Percentiles rank a stretch among this genome's conserved stretches.
Conservation (phyloP, 2,888 invertebrate species). For the Brachypalpus laphriformis region DNA sequence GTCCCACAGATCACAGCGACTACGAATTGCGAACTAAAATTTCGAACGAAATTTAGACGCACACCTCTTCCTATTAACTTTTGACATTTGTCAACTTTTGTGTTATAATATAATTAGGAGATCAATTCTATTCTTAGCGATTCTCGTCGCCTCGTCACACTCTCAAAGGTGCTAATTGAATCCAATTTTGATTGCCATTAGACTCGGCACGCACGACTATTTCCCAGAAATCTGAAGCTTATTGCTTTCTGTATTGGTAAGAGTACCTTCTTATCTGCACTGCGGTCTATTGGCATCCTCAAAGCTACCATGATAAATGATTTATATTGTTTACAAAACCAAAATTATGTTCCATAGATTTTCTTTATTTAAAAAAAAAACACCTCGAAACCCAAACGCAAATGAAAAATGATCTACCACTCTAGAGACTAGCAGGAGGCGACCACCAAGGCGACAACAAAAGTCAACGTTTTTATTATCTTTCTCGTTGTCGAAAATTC, state of each 20-base stretch:
- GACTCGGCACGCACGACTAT: conserved; percentile 35
- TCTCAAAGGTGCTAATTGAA: conserved; percentile 59
- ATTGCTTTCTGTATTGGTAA: not conserved
- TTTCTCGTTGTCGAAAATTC: conserved; percentile 21
- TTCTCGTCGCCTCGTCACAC: conserved; percentile 56
- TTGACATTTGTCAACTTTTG: conserved; percentile 43
- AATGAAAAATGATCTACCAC: conserved; percentile 45
- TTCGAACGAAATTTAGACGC: conserved; percentile 23
- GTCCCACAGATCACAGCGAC: conserved; percentile 4
- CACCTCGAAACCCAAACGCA: not conserved
- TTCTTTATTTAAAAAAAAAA: not conserved
- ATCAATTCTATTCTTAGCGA: conserved; percentile 65
- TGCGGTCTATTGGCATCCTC: not conserved
- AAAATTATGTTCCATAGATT: not conserved
- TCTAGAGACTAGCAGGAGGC: not conserved
- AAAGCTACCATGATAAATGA: conserved; percentile 1
- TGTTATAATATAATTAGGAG: conserved; percentile 59
- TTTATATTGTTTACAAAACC: not conserved
- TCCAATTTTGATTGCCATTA: conserved; percentile 50
- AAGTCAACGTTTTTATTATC: conserved; percentile 49
- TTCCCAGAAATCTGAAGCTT: conserved; percentile 37
- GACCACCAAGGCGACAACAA: conserved; percentile 1
- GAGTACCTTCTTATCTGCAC: not conserved
- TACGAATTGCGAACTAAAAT: conserved; percentile 41
- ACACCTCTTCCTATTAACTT: conserved; percentile 24